Evolutionary conservation across 2,797 vertebrate species (phyloP), one percentile per base, ranked within the genome.

Genomic region (Jordanella pulchra): DNA sequence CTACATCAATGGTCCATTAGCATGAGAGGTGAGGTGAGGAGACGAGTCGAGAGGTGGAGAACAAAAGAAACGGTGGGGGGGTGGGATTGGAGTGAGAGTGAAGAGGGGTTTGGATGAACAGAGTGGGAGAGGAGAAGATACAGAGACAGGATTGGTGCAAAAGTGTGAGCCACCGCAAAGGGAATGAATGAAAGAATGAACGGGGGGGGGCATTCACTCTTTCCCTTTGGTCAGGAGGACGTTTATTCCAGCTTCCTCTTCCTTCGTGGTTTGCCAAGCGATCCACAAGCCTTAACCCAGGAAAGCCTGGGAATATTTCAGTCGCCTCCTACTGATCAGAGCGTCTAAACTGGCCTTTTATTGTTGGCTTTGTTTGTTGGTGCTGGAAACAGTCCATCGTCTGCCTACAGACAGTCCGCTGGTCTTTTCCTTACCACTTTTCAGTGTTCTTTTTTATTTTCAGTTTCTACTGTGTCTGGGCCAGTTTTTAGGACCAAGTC

Each of bases 1-100:
- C 88, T 39, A 27, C 72, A 78, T 91, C 85, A 91, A 88, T 89
- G 79, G 76, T 65, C 80, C 77, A 56, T 82, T 85, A 76, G 82
- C 73, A 71, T 86, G 76, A 83, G 89, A 90, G 87, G 86, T 90
- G 86, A 87, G 75, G 73, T 82, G 72, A 85, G 82, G 84, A 84
- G 81, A 70, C 11, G 25, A 58, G 80, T 55, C 73, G 45, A 56
- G 56, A 72, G 65, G 63, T 10, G 4, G 30, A 14, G 63, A 47
- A 65, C 64, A 47, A 48, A 48, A 65, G 64, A 17, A 47, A 64
- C 70, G 84, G 68, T 42, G 25, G 13, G 42, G 70, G 51, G 18
- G 13, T 23, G 56, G 23, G 35, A 35, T 39, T 60, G 18, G 18
- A 60, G 73, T 35, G 66, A 32, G 56, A 27, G 67, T 14, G 65